Evolutionary conservation across 2,888 invertebrate genomes (phyloP).

Genomic region (Corythucha ciliata): DNA sequence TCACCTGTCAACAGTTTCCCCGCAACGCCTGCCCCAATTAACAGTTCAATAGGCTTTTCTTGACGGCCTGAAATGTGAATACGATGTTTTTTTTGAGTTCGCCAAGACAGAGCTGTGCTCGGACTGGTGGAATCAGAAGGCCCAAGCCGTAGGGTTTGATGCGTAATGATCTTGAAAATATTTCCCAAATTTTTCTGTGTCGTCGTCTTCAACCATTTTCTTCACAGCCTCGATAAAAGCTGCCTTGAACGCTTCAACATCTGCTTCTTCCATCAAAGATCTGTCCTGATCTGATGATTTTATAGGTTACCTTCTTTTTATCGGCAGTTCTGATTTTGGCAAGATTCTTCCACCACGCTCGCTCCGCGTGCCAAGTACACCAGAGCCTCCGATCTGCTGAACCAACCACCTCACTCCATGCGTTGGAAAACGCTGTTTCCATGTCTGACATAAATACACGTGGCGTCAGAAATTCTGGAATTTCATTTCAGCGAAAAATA

Average conservation of each 20-base stretch:
- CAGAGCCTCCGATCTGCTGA: constrained; percentile 16
- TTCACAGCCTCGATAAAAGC: neutral
- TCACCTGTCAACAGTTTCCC: too few relatives aligned
- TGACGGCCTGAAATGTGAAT: too few relatives aligned
- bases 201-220: constrained; percentile 24
- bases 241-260: constrained; percentile 2
- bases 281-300: constrained; percentile 4
- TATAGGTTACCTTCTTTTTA: constrained; percentile 1
- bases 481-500: neutral
- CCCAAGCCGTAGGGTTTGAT: constrained; percentile 20
- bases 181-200: constrained; percentile 28
- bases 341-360: constrained; percentile 34
- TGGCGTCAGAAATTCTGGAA: neutral
- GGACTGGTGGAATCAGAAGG: constrained; percentile 19
- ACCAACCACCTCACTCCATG: constrained; percentile 32
- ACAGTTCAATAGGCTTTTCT: too few relatives aligned
- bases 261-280: constrained; percentile 14
- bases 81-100: too few relatives aligned
- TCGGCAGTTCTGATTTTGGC: constrained; percentile 28
- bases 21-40: too few relatives aligned
- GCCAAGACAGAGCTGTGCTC: too few relatives aligned
- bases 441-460: constrained; percentile 34
- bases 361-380: constrained; percentile 30
- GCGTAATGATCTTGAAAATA: constrained; percentile 31
- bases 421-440: constrained; percentile 30